Conservation (phyloP, 2,888 invertebrate species). For the Thyatira batis region DNA sequence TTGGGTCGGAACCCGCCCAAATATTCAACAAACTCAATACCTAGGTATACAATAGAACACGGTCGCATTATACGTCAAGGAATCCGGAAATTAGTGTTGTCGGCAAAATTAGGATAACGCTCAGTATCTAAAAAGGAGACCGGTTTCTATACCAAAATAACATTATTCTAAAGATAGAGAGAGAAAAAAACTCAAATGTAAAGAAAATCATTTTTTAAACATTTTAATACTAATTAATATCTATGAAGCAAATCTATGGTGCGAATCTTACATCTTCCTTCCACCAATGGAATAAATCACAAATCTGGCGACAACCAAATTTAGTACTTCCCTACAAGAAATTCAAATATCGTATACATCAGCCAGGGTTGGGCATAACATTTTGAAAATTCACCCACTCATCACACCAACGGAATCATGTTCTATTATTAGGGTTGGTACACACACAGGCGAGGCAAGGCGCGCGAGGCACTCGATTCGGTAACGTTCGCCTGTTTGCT, state of each 20-base stretch:
- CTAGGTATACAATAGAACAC: slow-evolving; percentile 17
- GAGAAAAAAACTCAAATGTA: too few relatives aligned
- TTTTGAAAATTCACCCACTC: background rate
- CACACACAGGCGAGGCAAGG: background rate
- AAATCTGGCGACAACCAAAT: too few relatives aligned
- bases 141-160: too few relatives aligned
- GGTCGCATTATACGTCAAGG: background rate
- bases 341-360: too few relatives aligned
- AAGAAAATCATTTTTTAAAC: too few relatives aligned
- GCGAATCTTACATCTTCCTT: too few relatives aligned
- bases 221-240: too few relatives aligned
- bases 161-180: too few relatives aligned
- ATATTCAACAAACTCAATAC: slow-evolving; percentile 71
- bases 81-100: background rate
- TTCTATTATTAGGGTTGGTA: background rate
- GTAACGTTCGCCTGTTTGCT: slow-evolving; percentile 31
- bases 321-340: too few relatives aligned
- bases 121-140: background rate
- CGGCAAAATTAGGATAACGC: background rate
- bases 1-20: slow-evolving; percentile 52
- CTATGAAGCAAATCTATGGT: too few relatives aligned
- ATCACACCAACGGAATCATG: background rate
- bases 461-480: slow-evolving; percentile 9
- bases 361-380: background rate
- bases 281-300: too few relatives aligned